Conservation (phyloP, 2,888 invertebrate species). For the Plemyria rubiginata region DNA sequence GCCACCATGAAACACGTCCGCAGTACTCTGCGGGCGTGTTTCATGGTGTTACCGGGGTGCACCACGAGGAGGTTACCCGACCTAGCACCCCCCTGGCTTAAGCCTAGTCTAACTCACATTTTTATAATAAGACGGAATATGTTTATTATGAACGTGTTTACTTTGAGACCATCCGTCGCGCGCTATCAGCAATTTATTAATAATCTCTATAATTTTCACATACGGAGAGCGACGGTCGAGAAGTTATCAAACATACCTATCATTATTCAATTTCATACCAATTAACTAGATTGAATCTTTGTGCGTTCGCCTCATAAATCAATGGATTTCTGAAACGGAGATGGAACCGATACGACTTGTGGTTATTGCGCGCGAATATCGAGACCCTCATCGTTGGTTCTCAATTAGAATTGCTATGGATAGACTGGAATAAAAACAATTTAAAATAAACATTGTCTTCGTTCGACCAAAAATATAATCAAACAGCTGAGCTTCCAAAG, state of each 20-base stretch:
- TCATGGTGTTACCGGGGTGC: too few relatives aligned
- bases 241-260: slow-evolving; percentile 48
- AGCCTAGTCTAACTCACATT: too few relatives aligned
- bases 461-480: background rate
- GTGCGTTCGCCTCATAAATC: slow-evolving; percentile 53
- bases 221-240: slow-evolving; percentile 44
- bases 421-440: slow-evolving; percentile 7
- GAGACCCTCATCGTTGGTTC: slow-evolving; percentile 35
- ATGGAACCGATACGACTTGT: slow-evolving; percentile 46
- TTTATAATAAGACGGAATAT: too few relatives aligned
- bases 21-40: too few relatives aligned
- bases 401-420: slow-evolving; percentile 20
- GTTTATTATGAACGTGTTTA: slow-evolving; percentile 32
- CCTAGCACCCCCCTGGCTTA: too few relatives aligned
- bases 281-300: slow-evolving; percentile 56
- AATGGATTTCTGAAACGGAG: slow-evolving; percentile 44
- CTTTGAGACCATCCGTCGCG: slow-evolving; percentile 30
- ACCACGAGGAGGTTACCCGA: too few relatives aligned
- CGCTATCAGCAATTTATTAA: slow-evolving; percentile 43
- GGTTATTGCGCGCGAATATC: slow-evolving; percentile 39
- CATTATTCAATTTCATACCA: slow-evolving; percentile 59
- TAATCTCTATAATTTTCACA: slow-evolving; percentile 46
- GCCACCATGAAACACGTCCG: too few relatives aligned
- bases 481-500: background rate
- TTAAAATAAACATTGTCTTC: background rate